Evolutionary conservation across 2,888 invertebrate genomes (phyloP).

Genomic region (Athalia rosae): DNA sequence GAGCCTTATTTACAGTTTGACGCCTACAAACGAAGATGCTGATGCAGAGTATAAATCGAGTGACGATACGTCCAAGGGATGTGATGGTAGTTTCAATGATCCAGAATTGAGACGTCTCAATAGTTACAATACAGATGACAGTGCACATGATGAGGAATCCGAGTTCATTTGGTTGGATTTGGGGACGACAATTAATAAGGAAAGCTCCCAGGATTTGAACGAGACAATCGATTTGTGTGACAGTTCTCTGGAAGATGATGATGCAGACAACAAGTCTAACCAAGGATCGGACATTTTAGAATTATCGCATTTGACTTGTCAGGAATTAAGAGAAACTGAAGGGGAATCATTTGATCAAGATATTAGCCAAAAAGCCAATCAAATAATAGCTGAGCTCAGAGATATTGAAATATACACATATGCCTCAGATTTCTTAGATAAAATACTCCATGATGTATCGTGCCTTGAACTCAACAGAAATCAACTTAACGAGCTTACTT

Average conservation of each 20-base stretch:
- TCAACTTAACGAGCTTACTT: neutral
- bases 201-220: constrained; percentile 37
- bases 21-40: constrained; percentile 54
- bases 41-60: neutral
- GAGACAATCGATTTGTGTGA: constrained; percentile 43
- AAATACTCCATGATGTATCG: constrained; percentile 54
- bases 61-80: neutral
- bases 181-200: neutral
- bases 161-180: constrained; percentile 52
- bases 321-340: constrained; percentile 59
- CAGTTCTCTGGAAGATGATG: constrained; percentile 46
- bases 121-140: constrained; percentile 21
- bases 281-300: constrained; percentile 63
- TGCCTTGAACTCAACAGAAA: constrained; percentile 50
- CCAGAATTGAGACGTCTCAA: constrained; percentile 16
- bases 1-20: constrained; percentile 66
- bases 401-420: constrained; percentile 53
- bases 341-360: constrained; percentile 62
- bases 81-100: constrained; percentile 26
- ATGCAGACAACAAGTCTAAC: constrained; percentile 49
- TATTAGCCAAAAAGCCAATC: constrained; percentile 64
- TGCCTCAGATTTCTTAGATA: constrained; percentile 60
- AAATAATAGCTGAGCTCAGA: constrained; percentile 64
- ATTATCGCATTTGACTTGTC: constrained; percentile 56
- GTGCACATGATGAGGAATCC: constrained; percentile 35